A percentile compares a stretch with the other conserved stretches of the same genome.
Conservation (phyloP, 1,140 invertebrate species). For the Philotrypesis tridentata region DNA sequence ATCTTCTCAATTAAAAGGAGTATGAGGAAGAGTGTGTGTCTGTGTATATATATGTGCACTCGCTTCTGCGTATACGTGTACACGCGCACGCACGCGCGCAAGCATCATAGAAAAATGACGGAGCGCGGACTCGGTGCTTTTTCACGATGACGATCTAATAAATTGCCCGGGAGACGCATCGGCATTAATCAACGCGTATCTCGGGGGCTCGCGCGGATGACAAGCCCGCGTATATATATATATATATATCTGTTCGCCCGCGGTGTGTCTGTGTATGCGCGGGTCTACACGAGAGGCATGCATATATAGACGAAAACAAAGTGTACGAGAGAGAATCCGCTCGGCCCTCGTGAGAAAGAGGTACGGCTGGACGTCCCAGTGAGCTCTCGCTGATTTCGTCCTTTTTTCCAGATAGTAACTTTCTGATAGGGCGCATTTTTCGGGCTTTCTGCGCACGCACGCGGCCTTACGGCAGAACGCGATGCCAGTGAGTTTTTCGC, state of each 20-base stretch:
- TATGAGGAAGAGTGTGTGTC: not conserved
- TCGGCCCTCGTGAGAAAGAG: not conserved
- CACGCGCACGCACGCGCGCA: no score
- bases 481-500: no score
- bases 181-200: constrained; percentile 63
- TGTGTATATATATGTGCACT: no score
- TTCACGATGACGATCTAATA: constrained; percentile 58
- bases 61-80: not conserved
- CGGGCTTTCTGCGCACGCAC: no score
- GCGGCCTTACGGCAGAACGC: no score
- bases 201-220: constrained; percentile 50
- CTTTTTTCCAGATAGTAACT: no score
- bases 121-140: constrained; percentile 8
- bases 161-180: constrained; percentile 53
- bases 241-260: not conserved
- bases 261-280: not conserved
- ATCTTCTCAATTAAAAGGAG: constrained; percentile 32
- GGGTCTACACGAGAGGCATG: not conserved
- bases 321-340: not conserved
- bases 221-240: constrained; percentile 16
- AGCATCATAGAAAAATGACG: constrained; percentile 40
- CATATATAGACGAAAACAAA: not conserved
- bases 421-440: no score
- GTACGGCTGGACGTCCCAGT: not conserved
- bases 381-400: not conserved